phyloP scores from a whole-genome alignment of 2,888 invertebrate species.

The Nowickia ferox region DNA sequence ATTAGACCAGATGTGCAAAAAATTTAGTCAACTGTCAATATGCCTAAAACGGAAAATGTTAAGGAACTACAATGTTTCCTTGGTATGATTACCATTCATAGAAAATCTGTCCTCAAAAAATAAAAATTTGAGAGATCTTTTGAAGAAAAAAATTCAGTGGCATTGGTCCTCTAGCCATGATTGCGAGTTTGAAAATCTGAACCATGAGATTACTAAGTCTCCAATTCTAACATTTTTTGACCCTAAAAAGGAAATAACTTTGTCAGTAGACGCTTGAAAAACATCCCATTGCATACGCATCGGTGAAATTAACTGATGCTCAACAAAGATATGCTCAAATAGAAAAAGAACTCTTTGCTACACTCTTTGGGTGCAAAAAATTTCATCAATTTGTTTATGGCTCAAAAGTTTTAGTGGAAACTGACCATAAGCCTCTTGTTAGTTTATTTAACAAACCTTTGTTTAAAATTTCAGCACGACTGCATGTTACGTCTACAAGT shows the following conservation, averaged over 20 bases:
- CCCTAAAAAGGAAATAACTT: neutral
- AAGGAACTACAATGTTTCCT: no score
- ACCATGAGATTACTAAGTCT: neutral
- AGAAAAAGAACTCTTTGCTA: no score
- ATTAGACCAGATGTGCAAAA: no score
- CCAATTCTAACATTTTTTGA: neutral
- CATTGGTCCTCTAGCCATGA: no score
- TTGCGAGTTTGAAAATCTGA: no score
- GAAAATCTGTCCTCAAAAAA: neutral
- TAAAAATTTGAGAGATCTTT: neutral
- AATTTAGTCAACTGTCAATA: no score
- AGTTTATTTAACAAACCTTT: no score
- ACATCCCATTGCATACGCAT: neutral
- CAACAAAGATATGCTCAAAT: neutral
- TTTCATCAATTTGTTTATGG: no score
- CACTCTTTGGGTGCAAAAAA: neutral
- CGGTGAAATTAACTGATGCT: neutral
- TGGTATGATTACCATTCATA: neutral
- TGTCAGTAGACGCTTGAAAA: neutral
- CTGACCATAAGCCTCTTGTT: slow-evolving; percentile 1
- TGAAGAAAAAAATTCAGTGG: no score
- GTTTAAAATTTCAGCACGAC: no score
- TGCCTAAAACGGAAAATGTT: no score
- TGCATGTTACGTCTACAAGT: no score
- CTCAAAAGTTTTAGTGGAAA: neutral